Base-by-base conservation (phyloP, 2,888 invertebrate genomes). In the Agonopterix alstromeriana region DNA sequence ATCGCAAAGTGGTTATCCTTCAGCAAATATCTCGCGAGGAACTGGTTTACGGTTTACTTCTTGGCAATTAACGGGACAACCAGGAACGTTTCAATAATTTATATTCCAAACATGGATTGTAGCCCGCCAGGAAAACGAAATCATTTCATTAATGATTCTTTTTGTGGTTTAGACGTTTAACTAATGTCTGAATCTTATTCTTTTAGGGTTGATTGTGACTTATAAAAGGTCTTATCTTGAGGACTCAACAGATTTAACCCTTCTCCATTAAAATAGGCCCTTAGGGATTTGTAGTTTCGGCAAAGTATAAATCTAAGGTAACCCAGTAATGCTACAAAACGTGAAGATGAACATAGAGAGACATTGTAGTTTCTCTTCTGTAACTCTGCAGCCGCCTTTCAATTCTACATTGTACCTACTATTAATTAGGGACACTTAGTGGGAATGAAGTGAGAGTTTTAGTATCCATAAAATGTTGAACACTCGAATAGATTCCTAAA, bases 211-310 rank as follows among this genome's bases (percentile, higher is more conserved):
- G 72, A 78, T 75, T 70, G 76, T 73, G 69, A 79, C 63, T 60
- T 70, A 80, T 72, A 65, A 58, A 60, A 64, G 66, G 58, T 61
- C 56, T 53, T 64, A 65, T 60, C 50, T 55, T 48, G 48, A 58
- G 60, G 70, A 65, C 61, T 73, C 70, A 42, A 60, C 60, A 65
- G 56, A 53, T 62, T 57, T 58, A 73, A 70, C 74, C 78, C 71
- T 73, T 67, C 62, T 73, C 65, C 64, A 64, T 65, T 67, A 63
- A 61, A 69, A 73, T 67, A 65, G 68, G 65, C 67, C 69, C 73
- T 61, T 50, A 53, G 77, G 77, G 72, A 71, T 70, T 67, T 67
- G 73, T 76, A 63, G 61, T 49, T 48, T 49, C 46, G 49, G 52
- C 50, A 47, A 45, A 27, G 27, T 49, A 56, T 61, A 61, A 59